Percentiles rank a stretch among this genome's conserved stretches.
Conservation (phyloP, 2,888 invertebrate genomes). For the Oligia strigilis region DNA sequence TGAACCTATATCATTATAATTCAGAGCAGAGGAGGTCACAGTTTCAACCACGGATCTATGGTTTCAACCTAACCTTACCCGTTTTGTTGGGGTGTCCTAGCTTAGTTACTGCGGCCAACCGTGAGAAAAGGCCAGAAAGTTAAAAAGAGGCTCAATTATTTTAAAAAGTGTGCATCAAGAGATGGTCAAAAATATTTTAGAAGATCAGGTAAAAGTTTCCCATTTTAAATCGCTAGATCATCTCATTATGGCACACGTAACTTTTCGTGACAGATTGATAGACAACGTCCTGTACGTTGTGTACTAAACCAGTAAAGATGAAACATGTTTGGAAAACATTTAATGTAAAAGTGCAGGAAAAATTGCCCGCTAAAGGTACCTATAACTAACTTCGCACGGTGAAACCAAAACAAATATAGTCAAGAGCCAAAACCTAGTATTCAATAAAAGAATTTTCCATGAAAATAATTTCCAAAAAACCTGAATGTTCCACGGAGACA, state of each 20-base stretch:
- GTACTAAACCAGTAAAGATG: too few relatives aligned
- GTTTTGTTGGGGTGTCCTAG: background rate
- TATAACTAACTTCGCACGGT: background rate
- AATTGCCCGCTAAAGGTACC: background rate
- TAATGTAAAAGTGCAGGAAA: too few relatives aligned
- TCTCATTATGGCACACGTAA: too few relatives aligned
- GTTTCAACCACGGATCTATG: too few relatives aligned
- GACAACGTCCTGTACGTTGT: too few relatives aligned
- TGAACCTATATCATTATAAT: background rate
- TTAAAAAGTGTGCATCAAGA: background rate
- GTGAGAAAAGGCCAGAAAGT: background rate
- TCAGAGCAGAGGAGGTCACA: too few relatives aligned
- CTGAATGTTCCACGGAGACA: slow-evolving; percentile 11
- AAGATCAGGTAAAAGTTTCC: background rate
- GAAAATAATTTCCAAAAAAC: slow-evolving; percentile 12
- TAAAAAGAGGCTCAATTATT: background rate
- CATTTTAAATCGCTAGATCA: background rate
- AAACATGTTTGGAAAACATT: background rate
- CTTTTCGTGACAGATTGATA: too few relatives aligned
- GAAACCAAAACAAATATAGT: background rate
- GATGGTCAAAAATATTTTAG: background rate
- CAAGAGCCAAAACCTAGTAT: background rate
- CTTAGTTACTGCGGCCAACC: background rate
- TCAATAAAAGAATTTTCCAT: slow-evolving; percentile 20
- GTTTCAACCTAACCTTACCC: too few relatives aligned